Evolutionary conservation across 2,888 invertebrate species (phyloP), one percentile per base, ranked within the genome.

Genomic region (Miltochrista miniata): DNA sequence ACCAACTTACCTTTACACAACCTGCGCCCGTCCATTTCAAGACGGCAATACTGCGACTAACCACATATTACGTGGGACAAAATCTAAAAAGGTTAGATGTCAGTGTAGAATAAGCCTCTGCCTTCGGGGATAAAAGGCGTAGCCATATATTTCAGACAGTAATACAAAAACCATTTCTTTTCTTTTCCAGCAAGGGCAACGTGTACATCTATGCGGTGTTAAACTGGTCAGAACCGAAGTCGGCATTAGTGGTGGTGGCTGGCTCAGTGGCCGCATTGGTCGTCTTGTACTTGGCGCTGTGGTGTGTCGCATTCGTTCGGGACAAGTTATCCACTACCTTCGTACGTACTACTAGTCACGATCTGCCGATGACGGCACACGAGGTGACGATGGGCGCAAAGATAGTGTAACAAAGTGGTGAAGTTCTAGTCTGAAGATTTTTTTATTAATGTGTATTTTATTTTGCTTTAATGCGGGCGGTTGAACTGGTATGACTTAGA

Each of bases 171-270:
- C n/a, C n/a, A n/a, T n/a, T n/a, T n/a, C n/a, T n/a, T n/a, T 24
- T 24, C 5, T 34, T 51, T 70, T 65, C 15, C 67, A 76, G 95
- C 60, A 85, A 92, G 51, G 95, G 95, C 14, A 83, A 93, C 55
- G 93, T 92, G 12, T 95, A 91, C 74, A 95, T 97, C 68, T 97
- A 97, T 85, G 93, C 93, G 51, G 93, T 96, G 54, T 84, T 97
- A 59, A 94, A 97, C 83, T 97, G 97, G 96, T 88, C 93, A 39
- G 92, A 94, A 51, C 93, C 94, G 0, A 85, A 86, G n/a, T 90
- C 88, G 42, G 29, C 52, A 10, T 14, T 4, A 1, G 81, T 93
- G 30, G 90, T 88, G 14, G 74, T 85, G 5, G 77, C 58, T 0
- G 70, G 73, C 2, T 64, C 87, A 0, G 58, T 72, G 8, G 79